Evolutionary conservation across 2,113 vertebrate species (phyloP).

Genomic region (Isichthys henryi): DNA sequence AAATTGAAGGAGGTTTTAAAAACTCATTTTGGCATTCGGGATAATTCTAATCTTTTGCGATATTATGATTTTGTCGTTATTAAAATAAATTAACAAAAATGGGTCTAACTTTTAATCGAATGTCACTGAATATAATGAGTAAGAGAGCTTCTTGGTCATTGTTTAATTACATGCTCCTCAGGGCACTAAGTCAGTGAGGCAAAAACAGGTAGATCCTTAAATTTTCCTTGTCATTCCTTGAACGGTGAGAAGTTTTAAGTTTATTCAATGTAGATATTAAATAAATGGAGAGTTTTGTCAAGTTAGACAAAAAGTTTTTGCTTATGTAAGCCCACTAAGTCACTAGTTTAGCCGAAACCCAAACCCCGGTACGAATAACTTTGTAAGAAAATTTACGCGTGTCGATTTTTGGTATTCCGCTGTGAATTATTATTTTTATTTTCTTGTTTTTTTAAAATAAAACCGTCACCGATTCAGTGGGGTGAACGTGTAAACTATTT

Average conservation of each 20-base stretch:
- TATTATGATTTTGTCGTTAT: neutral
- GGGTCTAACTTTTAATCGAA: neutral
- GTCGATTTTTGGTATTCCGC: neutral
- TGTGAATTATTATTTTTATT: neutral
- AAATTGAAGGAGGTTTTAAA: neutral
- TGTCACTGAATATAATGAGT: neutral
- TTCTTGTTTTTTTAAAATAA: neutral
- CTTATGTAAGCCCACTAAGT: neutral
- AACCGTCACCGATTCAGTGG: neutral
- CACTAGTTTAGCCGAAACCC: neutral
- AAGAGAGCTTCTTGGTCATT: neutral
- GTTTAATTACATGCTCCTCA: neutral
- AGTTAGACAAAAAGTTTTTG: neutral
- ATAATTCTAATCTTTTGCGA: neutral
- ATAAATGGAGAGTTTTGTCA: neutral
- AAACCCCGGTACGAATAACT: neutral
- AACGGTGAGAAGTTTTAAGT: neutral
- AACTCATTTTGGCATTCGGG: neutral
- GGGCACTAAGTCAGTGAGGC: neutral
- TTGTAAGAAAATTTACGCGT: neutral
- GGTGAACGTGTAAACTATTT: neutral
- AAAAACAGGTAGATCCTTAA: neutral
- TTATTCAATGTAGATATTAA: neutral
- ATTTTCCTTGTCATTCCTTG: neutral
- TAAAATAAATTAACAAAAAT: neutral